A percentile compares a stretch with the other conserved stretches of the same genome.
Evolutionary conservation across 2,113 vertebrate genomes (phyloP).

Genomic region (Phylloscopus trochilus): DNA sequence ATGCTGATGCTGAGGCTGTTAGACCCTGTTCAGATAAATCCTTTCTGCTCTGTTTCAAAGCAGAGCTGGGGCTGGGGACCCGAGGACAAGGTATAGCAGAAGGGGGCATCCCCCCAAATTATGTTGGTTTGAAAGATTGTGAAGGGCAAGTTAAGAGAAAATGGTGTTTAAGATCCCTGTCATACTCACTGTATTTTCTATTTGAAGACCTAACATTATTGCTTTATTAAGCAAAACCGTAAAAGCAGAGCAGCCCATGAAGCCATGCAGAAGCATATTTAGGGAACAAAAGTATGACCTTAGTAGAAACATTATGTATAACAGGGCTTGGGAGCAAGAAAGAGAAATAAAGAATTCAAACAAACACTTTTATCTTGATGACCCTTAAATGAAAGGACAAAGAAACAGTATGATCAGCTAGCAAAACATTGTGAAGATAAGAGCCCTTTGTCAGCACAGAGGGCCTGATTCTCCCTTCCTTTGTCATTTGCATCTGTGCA

Average conservation of each 20-base stretch:
- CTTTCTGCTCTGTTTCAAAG: neutral
- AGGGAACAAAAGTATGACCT: neutral
- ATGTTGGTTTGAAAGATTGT: neutral
- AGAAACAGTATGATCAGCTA: slow-evolving; percentile 50
- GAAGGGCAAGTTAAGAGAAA: neutral
- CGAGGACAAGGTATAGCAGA: neutral
- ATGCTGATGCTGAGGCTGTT: neutral
- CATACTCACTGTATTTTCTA: neutral
- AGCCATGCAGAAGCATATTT: neutral
- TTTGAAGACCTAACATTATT: neutral
- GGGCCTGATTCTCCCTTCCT: slow-evolving; percentile 35
- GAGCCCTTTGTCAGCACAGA: slow-evolving; percentile 22
- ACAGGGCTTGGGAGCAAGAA: neutral
- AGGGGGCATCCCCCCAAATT: fast-evolving
- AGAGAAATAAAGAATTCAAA: neutral
- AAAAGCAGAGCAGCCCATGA: neutral
- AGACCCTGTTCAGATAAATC: neutral
- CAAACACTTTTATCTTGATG: slow-evolving; percentile 52
- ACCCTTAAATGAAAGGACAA: slow-evolving; percentile 54
- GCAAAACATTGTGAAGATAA: slow-evolving; percentile 44
- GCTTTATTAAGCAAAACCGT: neutral
- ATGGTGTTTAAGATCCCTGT: neutral
- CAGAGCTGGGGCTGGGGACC: neutral
- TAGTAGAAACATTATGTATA: neutral
- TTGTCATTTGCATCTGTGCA: slow-evolving; percentile 50